Percentiles rank a stretch among this genome's conserved stretches.
phyloP scores from a whole-genome alignment of 2,113 vertebrate species.

The Campylorhamphus procurvoides region DNA sequence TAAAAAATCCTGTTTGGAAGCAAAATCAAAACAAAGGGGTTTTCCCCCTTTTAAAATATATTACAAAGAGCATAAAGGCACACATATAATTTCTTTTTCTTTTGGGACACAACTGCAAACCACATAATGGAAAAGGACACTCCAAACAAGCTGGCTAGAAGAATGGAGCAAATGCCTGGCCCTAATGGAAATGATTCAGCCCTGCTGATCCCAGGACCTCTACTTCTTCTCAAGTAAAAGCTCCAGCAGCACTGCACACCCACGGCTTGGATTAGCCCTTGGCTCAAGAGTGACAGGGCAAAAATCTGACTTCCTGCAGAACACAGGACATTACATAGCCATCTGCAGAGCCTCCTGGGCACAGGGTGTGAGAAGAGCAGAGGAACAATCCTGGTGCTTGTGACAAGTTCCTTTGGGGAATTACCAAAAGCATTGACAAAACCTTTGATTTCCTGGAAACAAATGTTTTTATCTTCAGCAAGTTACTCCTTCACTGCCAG shows the following conservation, averaged over 20 bases:
- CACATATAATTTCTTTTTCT: background rate
- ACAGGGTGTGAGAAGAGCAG: background rate
- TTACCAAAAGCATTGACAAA: background rate
- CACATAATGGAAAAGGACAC: background rate
- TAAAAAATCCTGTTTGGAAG: constrained; percentile 21
- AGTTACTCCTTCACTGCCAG: background rate
- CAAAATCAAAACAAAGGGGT: background rate
- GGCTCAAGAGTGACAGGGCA: background rate
- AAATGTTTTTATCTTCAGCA: background rate
- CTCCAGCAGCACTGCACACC: background rate
- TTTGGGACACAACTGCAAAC: constrained; percentile 9
- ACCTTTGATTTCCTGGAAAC: background rate
- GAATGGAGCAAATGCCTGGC: background rate
- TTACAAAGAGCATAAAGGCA: background rate
- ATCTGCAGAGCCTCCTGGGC: background rate
- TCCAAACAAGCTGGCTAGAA: background rate
- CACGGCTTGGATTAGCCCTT: background rate
- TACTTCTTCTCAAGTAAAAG: background rate
- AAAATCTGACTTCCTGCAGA: background rate
- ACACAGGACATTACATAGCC: background rate
- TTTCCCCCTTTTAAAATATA: rapidly evolving
- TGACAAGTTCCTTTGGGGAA: background rate
- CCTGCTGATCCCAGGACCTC: background rate
- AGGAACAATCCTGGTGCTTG: background rate
- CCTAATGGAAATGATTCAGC: constrained; percentile 12